Percentiles rank a stretch among this genome's conserved stretches.
Evolutionary conservation across 2,113 vertebrate species (phyloP).

Genomic region (Rallus limicola): DNA sequence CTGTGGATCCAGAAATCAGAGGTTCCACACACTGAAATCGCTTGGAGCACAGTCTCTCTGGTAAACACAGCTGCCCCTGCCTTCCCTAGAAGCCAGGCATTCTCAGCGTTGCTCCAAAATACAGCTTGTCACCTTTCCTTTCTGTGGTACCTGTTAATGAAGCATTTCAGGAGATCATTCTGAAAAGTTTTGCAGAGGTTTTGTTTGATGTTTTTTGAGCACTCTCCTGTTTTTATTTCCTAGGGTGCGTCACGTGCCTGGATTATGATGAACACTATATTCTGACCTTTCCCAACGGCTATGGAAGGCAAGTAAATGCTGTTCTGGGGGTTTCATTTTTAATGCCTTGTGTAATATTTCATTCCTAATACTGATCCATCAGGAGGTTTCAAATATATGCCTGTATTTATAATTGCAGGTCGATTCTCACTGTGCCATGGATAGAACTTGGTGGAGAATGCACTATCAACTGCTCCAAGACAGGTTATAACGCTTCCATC

Average conservation of each 20-base stretch:
- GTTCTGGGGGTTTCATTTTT: neutral
- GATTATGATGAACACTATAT: slow-evolving; percentile 98
- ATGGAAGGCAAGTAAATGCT: slow-evolving; percentile 87
- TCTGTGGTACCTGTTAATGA: neutral
- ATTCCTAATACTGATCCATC: neutral
- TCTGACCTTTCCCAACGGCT: slow-evolving; percentile 97
- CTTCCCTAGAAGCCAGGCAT: neutral
- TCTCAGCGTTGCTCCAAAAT: neutral
- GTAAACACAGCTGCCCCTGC: neutral
- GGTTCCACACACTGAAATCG: neutral
- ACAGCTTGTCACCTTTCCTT: neutral
- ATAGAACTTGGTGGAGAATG: slow-evolving; percentile 98
- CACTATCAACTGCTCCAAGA: slow-evolving; percentile 94
- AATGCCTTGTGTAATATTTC: neutral
- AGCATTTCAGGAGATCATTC: neutral
- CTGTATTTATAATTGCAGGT: slow-evolving; percentile 76
- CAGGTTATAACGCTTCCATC: slow-evolving; percentile 94
- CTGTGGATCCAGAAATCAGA: neutral
- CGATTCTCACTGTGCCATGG: slow-evolving; percentile 98
- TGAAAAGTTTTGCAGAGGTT: neutral
- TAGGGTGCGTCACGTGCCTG: slow-evolving; percentile 96
- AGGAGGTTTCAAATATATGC: neutral
- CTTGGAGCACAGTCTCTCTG: neutral
- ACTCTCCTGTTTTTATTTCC: neutral
- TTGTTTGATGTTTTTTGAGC: neutral